Evolutionary conservation across 2,797 vertebrate genomes (phyloP), one percentile per base, ranked within the genome.

Genomic region (Peromyscus eremicus): DNA sequence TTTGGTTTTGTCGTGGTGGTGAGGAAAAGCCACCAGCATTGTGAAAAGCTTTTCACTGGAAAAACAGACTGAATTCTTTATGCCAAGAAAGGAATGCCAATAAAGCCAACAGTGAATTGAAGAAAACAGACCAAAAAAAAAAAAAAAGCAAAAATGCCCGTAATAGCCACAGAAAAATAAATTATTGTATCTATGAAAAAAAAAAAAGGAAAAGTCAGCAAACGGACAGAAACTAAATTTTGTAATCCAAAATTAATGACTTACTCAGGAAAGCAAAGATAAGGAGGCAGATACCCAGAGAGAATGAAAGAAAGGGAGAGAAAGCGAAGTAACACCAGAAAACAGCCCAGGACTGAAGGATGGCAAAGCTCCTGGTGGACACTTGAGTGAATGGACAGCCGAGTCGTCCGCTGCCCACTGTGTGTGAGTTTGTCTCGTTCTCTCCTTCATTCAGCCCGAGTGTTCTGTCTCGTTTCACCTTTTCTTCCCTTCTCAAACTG

Each of bases 121-220:
- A 89, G 90, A 79, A 81, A 94, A 75, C 27, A 87, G 21, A 64
- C 52, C 64, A 68, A 34, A 49, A 49, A 49, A 46, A 49, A 46
- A 46, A 46, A 46, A 46, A 46, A 46, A 89, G 84, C 23, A 66
- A 34, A 76, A 71, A 7, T 57, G 66, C 1, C 32, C 43, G 82
- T 55, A 79, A 43, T 85, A 71, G 73, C 17, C 62, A 87, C 12
- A 76, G 64, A 96, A 86, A 92, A 89, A 19, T 75, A 82, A 95
- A 94, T 66, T 91, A 73, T 25, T 91, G 11, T 3, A 55, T 52
- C n/a, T 75, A 75, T n/a, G 49, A 94, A 88, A 80, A 6, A 82
- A 57, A 91, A 34, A 46, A 76, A 89, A 71, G 27, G 57, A 64
- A 37, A 77, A 75, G 27, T 43, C 43, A 97, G 40, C 60, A 68